Evolutionary conservation across 64 coral and sea anemone species (phyloP).

Genomic region (Orbicella faveolata): DNA sequence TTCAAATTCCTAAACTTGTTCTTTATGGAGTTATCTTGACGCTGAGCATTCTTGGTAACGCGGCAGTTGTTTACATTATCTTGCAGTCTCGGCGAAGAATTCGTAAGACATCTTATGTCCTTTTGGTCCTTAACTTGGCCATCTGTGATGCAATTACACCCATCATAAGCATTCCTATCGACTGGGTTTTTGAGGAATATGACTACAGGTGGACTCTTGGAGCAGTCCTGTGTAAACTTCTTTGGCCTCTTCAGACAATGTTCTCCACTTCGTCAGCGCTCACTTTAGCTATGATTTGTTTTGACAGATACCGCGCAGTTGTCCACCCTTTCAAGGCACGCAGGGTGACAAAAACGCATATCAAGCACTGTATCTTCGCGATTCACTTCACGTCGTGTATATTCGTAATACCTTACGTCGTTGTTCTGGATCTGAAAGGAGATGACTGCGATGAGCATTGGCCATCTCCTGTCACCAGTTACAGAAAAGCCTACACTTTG

Average conservation of each 20-base stretch:
- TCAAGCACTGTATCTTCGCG: constrained; percentile 6
- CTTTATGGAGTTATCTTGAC: constrained; percentile 27
- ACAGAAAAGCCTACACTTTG: constrained; percentile 38
- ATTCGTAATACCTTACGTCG: constrained; percentile 10
- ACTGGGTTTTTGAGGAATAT: constrained; percentile 32
- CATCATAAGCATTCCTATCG: constrained; percentile 45
- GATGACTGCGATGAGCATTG: constrained; percentile 27
- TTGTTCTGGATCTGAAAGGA: constrained; percentile 17
- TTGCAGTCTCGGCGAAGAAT: neutral
- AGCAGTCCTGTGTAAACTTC: neutral
- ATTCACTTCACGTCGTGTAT: neutral
- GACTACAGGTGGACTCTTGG: constrained; percentile 30
- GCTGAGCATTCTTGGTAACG: constrained; percentile 22
- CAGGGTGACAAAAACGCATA: constrained; percentile 3
- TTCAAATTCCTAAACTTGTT: constrained; percentile 9
- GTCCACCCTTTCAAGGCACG: constrained; percentile 38
- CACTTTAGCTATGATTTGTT: constrained; percentile 31
- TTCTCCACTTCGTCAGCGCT: constrained; percentile 33
- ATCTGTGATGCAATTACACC: constrained; percentile 39
- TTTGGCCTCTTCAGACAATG: constrained; percentile 44
- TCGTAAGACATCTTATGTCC: constrained; percentile 43
- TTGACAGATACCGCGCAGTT: constrained; percentile 25
- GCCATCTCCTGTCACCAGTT: neutral
- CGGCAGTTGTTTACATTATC: constrained; percentile 20
- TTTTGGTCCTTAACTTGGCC: constrained; percentile 35